These are phyloP conservation scores for Knipowitschia caucasica DNA, from an alignment of 2,797 vertebrate species.

Conservation along the genomic window DNA sequence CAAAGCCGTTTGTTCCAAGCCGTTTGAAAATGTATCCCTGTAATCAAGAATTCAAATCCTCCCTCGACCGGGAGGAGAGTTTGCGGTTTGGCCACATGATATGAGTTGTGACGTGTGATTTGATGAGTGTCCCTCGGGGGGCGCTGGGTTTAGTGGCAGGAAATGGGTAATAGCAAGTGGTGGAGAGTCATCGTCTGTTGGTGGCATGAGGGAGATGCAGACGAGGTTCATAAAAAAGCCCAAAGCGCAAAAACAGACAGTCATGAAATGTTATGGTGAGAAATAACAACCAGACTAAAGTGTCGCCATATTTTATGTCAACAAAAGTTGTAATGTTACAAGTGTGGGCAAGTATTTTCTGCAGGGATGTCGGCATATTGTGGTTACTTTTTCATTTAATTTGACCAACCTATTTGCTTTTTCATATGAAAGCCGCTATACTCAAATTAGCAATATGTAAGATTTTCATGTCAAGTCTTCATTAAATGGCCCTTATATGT, in stretches of 20 bases:
- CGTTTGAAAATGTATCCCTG: constrained; percentile 51
- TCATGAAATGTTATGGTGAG: constrained; percentile 55
- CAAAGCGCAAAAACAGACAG: constrained; percentile 48
- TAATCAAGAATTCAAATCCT: constrained; percentile 62
- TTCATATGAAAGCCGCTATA: no score
- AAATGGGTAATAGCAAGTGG: constrained; percentile 33
- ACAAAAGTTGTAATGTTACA: constrained; percentile 34
- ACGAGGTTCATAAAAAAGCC: constrained; percentile 33
- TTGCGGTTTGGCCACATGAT: constrained; percentile 36
- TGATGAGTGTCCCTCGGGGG: constrained; percentile 52
- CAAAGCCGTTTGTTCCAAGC: constrained; percentile 15
- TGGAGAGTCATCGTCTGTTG: constrained; percentile 28
- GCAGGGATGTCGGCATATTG: no score
- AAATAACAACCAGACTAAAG: constrained; percentile 40
- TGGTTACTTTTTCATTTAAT: no score
- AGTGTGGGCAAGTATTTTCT: not conserved
- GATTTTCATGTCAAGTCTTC: no score
- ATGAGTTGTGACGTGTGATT: constrained; percentile 59
- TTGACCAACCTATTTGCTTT: no score
- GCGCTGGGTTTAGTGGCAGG: constrained; percentile 44
- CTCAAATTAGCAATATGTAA: no score
- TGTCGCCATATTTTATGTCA: constrained; percentile 22
- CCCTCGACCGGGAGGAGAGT: constrained; percentile 23
- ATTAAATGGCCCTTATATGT: no score
- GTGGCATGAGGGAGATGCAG: constrained; percentile 15